Evolutionary conservation across 2,797 vertebrate species (phyloP), one percentile per base, ranked within the genome.

Genomic region (Gila robusta): DNA sequence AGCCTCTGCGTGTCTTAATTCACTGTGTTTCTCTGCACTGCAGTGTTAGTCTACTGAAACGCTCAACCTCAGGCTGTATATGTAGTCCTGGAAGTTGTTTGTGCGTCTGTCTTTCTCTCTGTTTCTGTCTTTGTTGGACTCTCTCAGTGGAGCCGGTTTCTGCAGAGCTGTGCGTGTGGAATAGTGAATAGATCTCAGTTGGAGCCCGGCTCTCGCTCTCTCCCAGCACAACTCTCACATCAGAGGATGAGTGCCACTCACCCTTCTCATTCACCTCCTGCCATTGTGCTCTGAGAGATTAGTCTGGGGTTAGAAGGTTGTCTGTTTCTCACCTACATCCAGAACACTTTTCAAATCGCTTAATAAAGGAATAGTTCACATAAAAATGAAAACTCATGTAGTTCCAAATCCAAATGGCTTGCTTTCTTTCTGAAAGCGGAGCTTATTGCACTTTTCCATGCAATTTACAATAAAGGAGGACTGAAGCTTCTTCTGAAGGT

Each of bases 221-320:
- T 79, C 59, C 49, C 71, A 56, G 80, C 49, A 4, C 17, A 26
- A n/a, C 80, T 82, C 74, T 86, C 82, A 73, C 73, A 86, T 86
- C 64, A 52, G 44, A 86, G 72, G 66, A 79, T 7, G 37, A 56
- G 82, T 69, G 66, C 74, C 49, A 62, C 83, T 80, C 47, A 44
- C 56, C 66, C 67, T 19, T 71, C 41, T 85, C 54, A 77, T 84
- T 66, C 59, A 37, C 81, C 77, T 76, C 76, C 52, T 49, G 82
- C 73, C 66, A 81, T 84, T 81, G 59, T 72, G 79, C 84, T n/a
- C 71, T 23, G 85, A 83, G 93, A 93, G 90, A 91, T 92, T 91
- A 91, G 89, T 91, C 88, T 80, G 92, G 93, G 95, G 95, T 95
- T 93, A 95, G 92, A 91, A 95, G 95, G 95, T 96, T 95, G 93